Evolutionary conservation across 2,113 vertebrate genomes (phyloP).

Genomic region (Atherinomorus stipes): DNA sequence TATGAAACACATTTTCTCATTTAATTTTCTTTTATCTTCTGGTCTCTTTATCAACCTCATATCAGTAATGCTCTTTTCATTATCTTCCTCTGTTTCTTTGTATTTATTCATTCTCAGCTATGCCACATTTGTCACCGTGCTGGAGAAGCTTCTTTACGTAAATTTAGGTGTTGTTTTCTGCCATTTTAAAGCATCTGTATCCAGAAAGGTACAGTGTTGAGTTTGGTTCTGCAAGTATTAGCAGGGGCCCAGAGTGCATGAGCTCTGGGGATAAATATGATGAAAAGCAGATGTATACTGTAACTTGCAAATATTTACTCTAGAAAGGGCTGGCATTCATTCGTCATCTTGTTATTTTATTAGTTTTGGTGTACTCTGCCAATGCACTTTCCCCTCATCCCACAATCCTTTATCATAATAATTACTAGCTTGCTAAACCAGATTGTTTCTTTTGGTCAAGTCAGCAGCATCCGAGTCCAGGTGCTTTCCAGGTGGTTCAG

Average conservation of each 20-base stretch:
- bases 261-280: slow-evolving; percentile 13
- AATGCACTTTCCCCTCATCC: not conserved
- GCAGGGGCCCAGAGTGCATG: not conserved
- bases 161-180: no score
- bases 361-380: not conserved
- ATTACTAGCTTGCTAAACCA: not conserved
- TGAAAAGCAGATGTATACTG: slow-evolving; percentile 55
- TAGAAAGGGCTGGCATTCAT: slow-evolving; percentile 18
- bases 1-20: no score
- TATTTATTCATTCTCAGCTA: not conserved
- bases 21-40: no score
- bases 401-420: not conserved
- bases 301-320: slow-evolving; percentile 51
- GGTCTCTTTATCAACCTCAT: no score
- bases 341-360: slow-evolving; percentile 14
- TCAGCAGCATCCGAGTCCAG: not conserved
- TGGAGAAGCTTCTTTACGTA: no score
- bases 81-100: not conserved
- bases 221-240: not conserved
- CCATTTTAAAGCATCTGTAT: not conserved
- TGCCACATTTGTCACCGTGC: no score
- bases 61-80: no score
- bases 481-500: not conserved
- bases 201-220: not conserved
- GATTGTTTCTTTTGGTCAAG: not conserved